Evolutionary conservation across 2,888 invertebrate genomes (phyloP).

Genomic region (Octonoba sinensis): DNA sequence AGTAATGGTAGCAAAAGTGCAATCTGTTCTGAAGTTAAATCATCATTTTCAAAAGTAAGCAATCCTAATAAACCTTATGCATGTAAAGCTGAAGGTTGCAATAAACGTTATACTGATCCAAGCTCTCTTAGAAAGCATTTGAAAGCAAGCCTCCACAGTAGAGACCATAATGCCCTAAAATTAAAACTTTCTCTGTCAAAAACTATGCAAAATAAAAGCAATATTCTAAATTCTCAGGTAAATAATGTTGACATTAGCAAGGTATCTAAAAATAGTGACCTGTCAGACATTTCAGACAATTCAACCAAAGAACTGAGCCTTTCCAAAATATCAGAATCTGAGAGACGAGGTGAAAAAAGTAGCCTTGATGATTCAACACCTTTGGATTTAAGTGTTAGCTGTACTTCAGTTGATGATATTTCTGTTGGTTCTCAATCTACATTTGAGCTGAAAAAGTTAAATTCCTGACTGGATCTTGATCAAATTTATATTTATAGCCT

Average conservation of each 20-base stretch:
- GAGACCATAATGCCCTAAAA: slow-evolving; percentile 52
- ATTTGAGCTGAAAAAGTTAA: slow-evolving; percentile 27
- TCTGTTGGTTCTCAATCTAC: slow-evolving; percentile 30
- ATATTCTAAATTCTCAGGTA: slow-evolving; percentile 47
- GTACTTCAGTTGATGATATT: slow-evolving; percentile 39
- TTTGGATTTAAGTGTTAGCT: slow-evolving; percentile 57
- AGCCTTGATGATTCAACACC: slow-evolving; percentile 48
- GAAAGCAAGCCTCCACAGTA: slow-evolving; percentile 53
- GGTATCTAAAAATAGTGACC: slow-evolving; percentile 18
- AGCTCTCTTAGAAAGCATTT: slow-evolving; percentile 88
- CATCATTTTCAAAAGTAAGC: slow-evolving; percentile 24
- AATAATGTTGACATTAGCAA: slow-evolving; percentile 40
- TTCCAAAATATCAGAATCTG: slow-evolving; percentile 9
- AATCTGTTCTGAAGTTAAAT: slow-evolving; percentile 16
- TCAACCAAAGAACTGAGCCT: slow-evolving; percentile 48
- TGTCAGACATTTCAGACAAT: slow-evolving; percentile 25
- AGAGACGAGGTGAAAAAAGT: slow-evolving; percentile 7
- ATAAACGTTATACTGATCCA: slow-evolving; percentile 93
- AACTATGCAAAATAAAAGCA: slow-evolving; percentile 25
- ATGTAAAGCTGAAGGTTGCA: slow-evolving; percentile 90
- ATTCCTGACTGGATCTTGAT: slow-evolving; percentile 53
- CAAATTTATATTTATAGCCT: slow-evolving; percentile 60
- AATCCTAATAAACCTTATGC: slow-evolving; percentile 89
- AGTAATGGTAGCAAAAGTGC: slow-evolving; percentile 18
- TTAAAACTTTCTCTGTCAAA: slow-evolving; percentile 30